These are phyloP conservation scores for Sciaenops ocellatus DNA, from an alignment of 2,797 vertebrate species.

Conservation along the genomic window DNA sequence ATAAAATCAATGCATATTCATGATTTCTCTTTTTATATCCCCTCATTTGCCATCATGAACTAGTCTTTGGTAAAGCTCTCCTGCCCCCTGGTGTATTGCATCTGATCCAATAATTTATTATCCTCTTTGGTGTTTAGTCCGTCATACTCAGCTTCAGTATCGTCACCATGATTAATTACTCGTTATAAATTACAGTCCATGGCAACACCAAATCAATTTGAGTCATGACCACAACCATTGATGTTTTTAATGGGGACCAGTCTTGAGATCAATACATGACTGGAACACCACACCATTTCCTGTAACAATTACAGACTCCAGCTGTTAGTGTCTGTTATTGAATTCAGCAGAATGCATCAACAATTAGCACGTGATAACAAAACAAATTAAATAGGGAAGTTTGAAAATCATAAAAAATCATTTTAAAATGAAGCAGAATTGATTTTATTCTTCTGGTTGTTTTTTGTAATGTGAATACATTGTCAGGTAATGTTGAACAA, in stretches of 20 bases:
- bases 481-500: neutral
- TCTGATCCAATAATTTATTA: constrained; percentile 3
- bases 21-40: constrained; percentile 3
- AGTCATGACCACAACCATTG: neutral
- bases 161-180: constrained; percentile 14
- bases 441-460: neutral
- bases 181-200: constrained; percentile 7
- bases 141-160: neutral
- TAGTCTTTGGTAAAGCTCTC: constrained; percentile 40
- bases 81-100: constrained; percentile 66
- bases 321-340: neutral
- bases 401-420: neutral
- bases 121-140: neutral
- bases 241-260: constrained; percentile 7
- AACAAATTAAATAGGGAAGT: too few relatives aligned
- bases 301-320: neutral
- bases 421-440: neutral
- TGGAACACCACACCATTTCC: neutral
- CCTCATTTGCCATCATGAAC: neutral
- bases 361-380: neutral
- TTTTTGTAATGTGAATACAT: neutral
- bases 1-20: constrained; percentile 12
- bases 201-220: neutral
- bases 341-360: neutral
- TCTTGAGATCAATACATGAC: constrained; percentile 33